Evolutionary conservation across 1,140 invertebrate genomes (phyloP).

Genomic region (Portunus trituberculatus): DNA sequence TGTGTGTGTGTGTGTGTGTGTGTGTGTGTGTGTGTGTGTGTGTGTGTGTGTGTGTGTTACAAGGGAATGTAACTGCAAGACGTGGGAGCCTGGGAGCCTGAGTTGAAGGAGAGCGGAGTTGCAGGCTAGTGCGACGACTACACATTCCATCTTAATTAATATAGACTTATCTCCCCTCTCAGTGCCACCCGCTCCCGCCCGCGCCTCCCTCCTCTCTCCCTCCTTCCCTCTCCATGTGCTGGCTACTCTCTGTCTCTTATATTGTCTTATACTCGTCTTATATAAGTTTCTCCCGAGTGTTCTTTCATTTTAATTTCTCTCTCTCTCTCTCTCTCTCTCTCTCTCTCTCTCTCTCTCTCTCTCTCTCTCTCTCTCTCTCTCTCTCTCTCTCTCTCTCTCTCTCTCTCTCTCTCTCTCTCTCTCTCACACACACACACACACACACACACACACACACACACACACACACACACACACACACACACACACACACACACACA

Average conservation of each 20-base stretch:
- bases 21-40: constrained; percentile 7
- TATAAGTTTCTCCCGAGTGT: too few relatives aligned
- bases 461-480: too few relatives aligned
- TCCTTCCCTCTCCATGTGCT: neutral
- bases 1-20: neutral
- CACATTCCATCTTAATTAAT: constrained; percentile 8
- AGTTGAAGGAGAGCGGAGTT: neutral
- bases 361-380: neutral
- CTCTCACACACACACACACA: too few relatives aligned
- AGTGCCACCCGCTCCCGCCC: neutral
- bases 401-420: neutral
- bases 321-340: constrained; percentile 43
- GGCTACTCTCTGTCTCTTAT: neutral
- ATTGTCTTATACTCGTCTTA: neutral
- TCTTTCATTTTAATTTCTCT: neutral
- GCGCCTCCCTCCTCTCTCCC: neutral
- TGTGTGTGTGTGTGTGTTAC: neutral
- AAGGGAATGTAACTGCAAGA: too few relatives aligned
- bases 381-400: neutral
- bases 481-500: too few relatives aligned
- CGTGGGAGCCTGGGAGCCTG: neutral
- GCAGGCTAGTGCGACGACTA: neutral
- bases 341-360: constrained; percentile 38
- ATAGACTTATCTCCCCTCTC: constrained; percentile 2
- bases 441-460: too few relatives aligned